Evolutionary conservation across 2,797 vertebrate genomes (phyloP).

Genomic region (Myotis planiceps): DNA sequence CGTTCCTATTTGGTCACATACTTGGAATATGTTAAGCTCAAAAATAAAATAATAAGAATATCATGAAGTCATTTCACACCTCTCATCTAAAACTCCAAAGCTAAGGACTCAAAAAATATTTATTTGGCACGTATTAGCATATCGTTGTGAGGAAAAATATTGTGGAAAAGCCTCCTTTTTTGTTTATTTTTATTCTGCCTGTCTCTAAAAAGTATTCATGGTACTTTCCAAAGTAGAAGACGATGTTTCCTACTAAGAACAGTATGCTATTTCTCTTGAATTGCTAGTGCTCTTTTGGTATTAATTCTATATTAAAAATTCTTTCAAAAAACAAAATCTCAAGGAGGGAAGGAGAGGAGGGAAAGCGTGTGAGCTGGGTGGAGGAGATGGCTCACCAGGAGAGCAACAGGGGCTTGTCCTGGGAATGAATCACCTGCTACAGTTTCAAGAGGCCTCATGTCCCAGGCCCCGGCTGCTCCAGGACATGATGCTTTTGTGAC

Average conservation of each 20-base stretch:
- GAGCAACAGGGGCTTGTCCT: not conserved
- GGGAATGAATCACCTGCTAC: not conserved
- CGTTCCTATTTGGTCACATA: not conserved
- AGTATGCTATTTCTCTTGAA: not conserved
- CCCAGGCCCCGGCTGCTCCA: not conserved
- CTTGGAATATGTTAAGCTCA: not conserved
- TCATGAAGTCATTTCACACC: not conserved
- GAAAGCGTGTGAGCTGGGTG: fast-evolving
- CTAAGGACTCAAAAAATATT: not conserved
- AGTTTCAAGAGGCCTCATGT: not conserved
- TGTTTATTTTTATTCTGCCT: not conserved
- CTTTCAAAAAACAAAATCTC: not conserved
- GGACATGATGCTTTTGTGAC: not conserved
- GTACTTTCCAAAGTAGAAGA: not conserved
- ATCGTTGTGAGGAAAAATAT: not conserved
- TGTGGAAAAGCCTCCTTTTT: not conserved
- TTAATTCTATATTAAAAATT: not conserved
- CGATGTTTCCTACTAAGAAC: not conserved
- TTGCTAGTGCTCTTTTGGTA: not conserved
- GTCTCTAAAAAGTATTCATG: not conserved
- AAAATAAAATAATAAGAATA: not conserved
- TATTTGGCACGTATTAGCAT: not conserved
- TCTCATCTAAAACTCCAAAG: conserved; percentile 15
- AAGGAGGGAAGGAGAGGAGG: too few relatives aligned
- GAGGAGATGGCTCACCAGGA: not conserved